Base-by-base conservation (phyloP, 1,140 invertebrate genomes). In the Elymnias hypermnestra region DNA sequence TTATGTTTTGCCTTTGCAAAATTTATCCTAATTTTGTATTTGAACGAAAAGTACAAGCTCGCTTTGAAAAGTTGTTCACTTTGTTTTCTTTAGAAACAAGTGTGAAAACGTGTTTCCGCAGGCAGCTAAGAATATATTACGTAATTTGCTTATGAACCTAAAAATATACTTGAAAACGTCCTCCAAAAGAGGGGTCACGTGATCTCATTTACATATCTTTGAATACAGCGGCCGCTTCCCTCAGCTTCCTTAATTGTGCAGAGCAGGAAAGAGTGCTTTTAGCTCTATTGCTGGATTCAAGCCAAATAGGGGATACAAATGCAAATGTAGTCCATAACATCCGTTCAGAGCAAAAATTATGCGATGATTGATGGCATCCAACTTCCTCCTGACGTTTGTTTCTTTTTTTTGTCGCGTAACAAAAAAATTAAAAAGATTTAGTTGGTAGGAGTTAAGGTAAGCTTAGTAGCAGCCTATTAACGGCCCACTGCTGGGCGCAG, bases 301-400 rank as follows among this genome's bases (percentile, higher is more conserved):
- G 36, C 45, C 45, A 47, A 47, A 40, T 33, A 19, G 33, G 29
- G 45, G 28, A 47, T 40, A 40, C 37, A 35, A 40, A 47, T 47
- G 37, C 28, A 40, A 47, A 47, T 47, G 1, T 33, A 33, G 29
- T 3, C 29, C 29, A 33, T 33, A 38, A 26, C 22, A 40, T 35
- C 19, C 36, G 19, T 37, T 9, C 22, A 8, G 26, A 40, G 19
- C 25, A 47, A 47, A 47, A 47, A 40, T 26, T 40, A 25, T 22
- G 17, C 9, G 19, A 40, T 47, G 26, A 47, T 40, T 47, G 12
- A 37, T 39, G 25, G 3, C 3, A 5, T 4, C 0, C 6, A 4
- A 15, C 15, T 33, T 33, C 15, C 26, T 29, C 6, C 7, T 1
- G 29, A 17, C 6, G 3, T 21, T 21, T 21, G 19, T 21, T 4